These are phyloP conservation scores for Drosophila algonquin DNA, from an alignment of 2,888 invertebrate genomes.

Conservation along the genomic window DNA sequence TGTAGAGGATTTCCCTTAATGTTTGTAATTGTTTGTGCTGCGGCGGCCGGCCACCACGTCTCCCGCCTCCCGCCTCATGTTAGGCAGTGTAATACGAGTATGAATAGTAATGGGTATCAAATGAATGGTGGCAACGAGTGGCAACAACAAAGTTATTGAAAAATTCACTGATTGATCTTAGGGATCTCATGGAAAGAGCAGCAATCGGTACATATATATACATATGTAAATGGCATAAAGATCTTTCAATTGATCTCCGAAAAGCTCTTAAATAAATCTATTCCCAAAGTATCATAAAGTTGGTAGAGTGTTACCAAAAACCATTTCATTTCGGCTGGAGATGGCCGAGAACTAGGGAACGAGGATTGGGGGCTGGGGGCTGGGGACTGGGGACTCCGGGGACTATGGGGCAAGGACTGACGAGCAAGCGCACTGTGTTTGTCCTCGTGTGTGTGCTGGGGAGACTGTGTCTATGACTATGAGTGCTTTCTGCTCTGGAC, in stretches of 20 bases:
- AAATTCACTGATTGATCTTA: too few species aligned
- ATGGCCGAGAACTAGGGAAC: slow-evolving; percentile 16
- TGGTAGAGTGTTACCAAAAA: slow-evolving; percentile 17
- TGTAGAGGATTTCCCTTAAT: slow-evolving; percentile 67
- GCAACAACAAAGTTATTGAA: too few species aligned
- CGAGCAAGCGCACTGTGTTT: slow-evolving; percentile 47
- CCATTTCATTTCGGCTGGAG: slow-evolving; percentile 31
- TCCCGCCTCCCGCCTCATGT: slow-evolving; percentile 45
- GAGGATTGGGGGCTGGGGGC: neutral
- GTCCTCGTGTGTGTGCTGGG: slow-evolving; percentile 4
- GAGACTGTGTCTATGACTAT: slow-evolving; percentile 33
- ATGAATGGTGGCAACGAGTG: slow-evolving; percentile 5
- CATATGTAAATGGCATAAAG: too few species aligned
- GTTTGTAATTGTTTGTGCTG: slow-evolving; percentile 72
- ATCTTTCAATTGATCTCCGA: neutral
- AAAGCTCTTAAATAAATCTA: neutral
- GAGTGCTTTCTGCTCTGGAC: slow-evolving; percentile 52
- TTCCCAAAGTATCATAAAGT: slow-evolving; percentile 28
- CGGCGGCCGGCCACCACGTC: slow-evolving; percentile 47
- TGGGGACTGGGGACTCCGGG: neutral
- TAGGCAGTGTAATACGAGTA: slow-evolving; percentile 39
- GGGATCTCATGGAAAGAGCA: too few species aligned
- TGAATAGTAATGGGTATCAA: slow-evolving; percentile 14
- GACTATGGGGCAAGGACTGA: slow-evolving; percentile 39
- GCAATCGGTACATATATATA: too few species aligned